phyloP scores from a whole-genome alignment of 2,888 invertebrate species.

The Drosophila subquinaria region DNA sequence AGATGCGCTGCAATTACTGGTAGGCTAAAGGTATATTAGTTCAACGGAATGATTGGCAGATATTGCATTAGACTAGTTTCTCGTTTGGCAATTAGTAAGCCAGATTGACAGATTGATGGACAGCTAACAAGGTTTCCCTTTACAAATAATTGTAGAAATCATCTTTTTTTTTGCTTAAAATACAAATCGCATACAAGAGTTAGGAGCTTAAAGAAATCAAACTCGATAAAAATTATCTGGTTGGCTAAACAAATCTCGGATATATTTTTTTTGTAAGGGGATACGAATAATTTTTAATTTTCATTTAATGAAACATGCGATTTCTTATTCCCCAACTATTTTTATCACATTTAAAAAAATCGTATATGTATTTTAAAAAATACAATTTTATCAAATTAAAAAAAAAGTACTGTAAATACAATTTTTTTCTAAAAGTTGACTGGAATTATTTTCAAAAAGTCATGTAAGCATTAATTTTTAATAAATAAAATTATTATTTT shows the following conservation, averaged over 20 bases:
- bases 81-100: conserved; percentile 39
- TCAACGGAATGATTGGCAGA: conserved; percentile 48
- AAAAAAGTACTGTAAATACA: too few species aligned
- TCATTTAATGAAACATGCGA: too few species aligned
- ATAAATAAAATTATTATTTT: too few species aligned
- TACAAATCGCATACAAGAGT: not conserved
- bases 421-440: too few species aligned
- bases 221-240: not conserved
- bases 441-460: too few species aligned
- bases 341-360: too few species aligned
- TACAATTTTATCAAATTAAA: too few species aligned
- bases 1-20: conserved; percentile 26
- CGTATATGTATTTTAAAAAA: too few species aligned
- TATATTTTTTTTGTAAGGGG: not conserved
- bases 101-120: conserved; percentile 51
- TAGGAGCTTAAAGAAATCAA: not conserved
- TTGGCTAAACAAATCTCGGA: not conserved
- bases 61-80: conserved; percentile 22
- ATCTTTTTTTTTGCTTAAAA: not conserved
- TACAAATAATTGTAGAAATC: not conserved
- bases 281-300: too few species aligned
- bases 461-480: too few species aligned
- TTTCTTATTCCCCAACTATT: too few species aligned
- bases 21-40: conserved; percentile 49
- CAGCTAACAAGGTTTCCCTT: conserved; percentile 44